phyloP scores from a whole-genome alignment of 1,140 invertebrate species.

The Sarcophaga bullata region DNA sequence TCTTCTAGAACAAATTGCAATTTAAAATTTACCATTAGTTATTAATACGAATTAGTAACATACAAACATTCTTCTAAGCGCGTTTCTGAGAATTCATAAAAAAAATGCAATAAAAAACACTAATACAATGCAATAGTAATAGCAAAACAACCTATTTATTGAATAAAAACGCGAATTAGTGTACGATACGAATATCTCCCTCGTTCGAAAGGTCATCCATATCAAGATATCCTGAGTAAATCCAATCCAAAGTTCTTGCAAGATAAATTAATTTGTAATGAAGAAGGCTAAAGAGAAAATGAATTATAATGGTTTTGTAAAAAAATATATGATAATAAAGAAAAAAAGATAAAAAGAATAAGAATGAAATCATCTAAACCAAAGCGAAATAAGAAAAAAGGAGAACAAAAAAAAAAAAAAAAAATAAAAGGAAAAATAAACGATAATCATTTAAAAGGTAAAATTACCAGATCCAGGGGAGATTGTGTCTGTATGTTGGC shows the following conservation, averaged over 20 bases:
- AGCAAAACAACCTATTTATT: neutral
- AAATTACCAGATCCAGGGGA: slow-evolving; percentile 10
- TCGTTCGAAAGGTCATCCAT: neutral
- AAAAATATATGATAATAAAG: no score
- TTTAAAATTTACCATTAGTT: slow-evolving; percentile 15
- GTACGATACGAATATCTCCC: no score
- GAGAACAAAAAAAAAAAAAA: neutral
- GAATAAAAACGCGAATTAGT: no score
- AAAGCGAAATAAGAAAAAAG: neutral
- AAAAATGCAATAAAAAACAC: slow-evolving; percentile 4
- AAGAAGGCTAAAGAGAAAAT: neutral
- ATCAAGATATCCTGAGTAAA: slow-evolving; percentile 37
- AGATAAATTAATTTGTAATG: slow-evolving; percentile 41
- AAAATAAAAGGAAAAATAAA: neutral
- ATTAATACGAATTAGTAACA: slow-evolving; percentile 2
- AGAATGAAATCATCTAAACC: neutral
- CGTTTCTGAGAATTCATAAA: neutral
- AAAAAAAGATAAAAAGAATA: neutral
- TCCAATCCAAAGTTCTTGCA: slow-evolving; percentile 37
- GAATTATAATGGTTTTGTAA: no score
- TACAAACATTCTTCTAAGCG: neutral
- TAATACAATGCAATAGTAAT: no score
- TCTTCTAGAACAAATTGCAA: neutral
- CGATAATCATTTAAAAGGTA: neutral
- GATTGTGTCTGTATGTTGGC: neutral